These are phyloP conservation scores for Scolopax bukidnonensis DNA, from an alignment of 2,797 vertebrate genomes.

Conservation along the genomic window DNA sequence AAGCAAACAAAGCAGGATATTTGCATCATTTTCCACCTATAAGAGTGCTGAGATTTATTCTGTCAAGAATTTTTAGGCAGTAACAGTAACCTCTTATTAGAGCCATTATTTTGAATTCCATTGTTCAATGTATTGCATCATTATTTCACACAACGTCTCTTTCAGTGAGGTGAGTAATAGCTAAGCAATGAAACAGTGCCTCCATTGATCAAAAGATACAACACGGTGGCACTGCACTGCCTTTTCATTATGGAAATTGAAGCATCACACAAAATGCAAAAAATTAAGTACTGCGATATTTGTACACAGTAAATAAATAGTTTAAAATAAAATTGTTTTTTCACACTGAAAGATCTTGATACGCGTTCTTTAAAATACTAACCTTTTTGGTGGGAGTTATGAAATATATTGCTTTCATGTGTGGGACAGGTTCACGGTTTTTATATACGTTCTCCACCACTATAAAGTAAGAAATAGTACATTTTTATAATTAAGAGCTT, in stretches of 20 bases:
- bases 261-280: not conserved
- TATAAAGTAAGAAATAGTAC: conserved; percentile 61
- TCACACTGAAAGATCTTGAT: not conserved
- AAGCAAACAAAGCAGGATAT: not conserved
- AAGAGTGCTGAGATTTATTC: not conserved
- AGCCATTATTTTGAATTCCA: not conserved
- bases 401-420: conserved; percentile 97
- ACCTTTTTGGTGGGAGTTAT: conserved; percentile 93
- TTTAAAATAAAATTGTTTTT: not conserved
- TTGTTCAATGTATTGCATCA: not conserved
- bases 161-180: not conserved
- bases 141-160: not conserved
- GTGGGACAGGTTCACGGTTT: conserved; percentile 90
- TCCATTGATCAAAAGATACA: not conserved
- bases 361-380: conserved; percentile 42
- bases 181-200: not conserved
- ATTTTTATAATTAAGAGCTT: not conserved
- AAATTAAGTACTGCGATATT: not conserved
- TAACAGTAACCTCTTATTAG: not conserved
- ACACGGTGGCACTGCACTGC: not conserved
- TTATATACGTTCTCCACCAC: conserved; percentile 96
- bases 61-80: not conserved
- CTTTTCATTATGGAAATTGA: not conserved
- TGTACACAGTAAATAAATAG: not conserved
- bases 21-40: not conserved